Conservation (phyloP, 2,888 invertebrate genomes). For the Gryllus longicercus region DNA sequence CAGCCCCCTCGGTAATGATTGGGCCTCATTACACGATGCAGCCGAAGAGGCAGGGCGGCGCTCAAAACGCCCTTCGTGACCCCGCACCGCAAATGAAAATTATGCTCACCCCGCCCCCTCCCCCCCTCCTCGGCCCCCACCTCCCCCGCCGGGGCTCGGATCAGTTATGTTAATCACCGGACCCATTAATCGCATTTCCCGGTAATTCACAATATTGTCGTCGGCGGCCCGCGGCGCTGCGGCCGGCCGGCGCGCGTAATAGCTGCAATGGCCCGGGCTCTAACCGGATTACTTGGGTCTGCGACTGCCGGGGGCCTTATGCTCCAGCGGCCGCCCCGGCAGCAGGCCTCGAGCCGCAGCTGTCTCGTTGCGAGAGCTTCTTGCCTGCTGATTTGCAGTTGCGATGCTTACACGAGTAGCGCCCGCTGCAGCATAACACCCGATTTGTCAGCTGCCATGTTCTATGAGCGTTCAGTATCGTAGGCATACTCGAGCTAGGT, state of each 20-base stretch:
- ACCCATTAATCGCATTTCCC: slow-evolving; percentile 10
- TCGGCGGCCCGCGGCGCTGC: slow-evolving; percentile 1
- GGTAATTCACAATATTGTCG: slow-evolving; percentile 1
- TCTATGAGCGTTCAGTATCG: no score
- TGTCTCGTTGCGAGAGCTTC: no score
- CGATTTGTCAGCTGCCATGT: no score
- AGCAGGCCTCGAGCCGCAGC: neutral
- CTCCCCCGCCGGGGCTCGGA: neutral
- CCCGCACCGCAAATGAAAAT: slow-evolving; percentile 7
- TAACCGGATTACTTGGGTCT: neutral
- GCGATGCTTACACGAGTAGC: no score
- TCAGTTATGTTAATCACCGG: slow-evolving; percentile 17
- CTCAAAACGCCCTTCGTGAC: neutral
- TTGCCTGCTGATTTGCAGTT: no score
- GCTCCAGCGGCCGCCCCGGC: neutral
- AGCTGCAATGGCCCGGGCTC: neutral
- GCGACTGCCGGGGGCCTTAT: neutral
- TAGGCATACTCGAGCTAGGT: no score
- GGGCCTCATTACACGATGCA: neutral
- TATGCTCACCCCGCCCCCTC: neutral
- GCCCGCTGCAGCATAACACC: no score
- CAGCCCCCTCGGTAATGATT: neutral
- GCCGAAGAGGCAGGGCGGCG: neutral
- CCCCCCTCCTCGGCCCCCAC: neutral
- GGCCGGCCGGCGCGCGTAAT: neutral